Conservation (phyloP, 2,797 vertebrate genomes). For the Choloepus didactylus region DNA sequence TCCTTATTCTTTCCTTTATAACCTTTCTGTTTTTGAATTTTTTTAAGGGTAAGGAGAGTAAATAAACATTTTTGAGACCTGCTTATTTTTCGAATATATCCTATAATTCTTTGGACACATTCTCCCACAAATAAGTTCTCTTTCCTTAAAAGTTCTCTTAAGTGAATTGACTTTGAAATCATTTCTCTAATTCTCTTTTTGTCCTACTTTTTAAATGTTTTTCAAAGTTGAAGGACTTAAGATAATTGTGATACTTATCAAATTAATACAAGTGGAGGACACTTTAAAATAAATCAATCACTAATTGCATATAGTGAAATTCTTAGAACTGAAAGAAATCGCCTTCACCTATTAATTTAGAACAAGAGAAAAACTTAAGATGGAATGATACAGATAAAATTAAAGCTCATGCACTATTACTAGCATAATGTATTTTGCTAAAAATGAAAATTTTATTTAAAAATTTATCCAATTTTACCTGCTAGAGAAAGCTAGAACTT, state of each 20-base stretch:
- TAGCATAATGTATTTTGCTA: constrained; percentile 3
- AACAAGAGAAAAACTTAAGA: not conserved
- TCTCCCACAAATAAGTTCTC: not conserved
- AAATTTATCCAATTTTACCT: not conserved
- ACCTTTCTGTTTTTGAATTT: not conserved
- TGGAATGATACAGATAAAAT: not conserved
- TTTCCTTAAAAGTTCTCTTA: not conserved
- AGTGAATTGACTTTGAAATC: not conserved
- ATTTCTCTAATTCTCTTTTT: not conserved
- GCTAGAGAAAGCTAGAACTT: not conserved
- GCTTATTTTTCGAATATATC: not conserved
- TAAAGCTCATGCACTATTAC: not conserved
- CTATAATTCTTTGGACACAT: not conserved
- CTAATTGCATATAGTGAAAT: not conserved
- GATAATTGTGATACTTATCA: not conserved
- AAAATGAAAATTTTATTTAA: constrained; percentile 38
- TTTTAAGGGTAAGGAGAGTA: not conserved
- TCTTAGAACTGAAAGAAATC: not conserved
- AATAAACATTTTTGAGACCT: not conserved
- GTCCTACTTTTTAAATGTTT: not conserved
- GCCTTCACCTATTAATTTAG: not conserved
- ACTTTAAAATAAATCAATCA: not conserved
- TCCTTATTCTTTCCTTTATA: not conserved
- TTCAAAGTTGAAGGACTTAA: not conserved
- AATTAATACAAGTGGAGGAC: not conserved